Base-by-base conservation (phyloP, 2,888 invertebrate species). In the Orthonychiurus folsomi region DNA sequence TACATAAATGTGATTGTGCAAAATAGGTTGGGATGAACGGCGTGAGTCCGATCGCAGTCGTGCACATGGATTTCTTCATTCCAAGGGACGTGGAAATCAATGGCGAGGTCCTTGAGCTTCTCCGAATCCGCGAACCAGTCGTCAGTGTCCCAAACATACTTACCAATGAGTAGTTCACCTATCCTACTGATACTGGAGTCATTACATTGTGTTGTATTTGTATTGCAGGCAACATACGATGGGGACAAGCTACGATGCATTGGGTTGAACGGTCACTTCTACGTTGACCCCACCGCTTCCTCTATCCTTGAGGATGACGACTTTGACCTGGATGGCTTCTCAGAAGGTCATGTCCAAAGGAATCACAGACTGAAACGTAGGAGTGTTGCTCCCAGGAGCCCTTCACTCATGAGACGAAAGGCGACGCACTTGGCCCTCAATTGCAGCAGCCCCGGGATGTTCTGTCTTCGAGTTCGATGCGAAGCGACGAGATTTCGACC, bases 11-110 rank as follows among this genome's bases (percentile, higher is more conserved):
- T 56, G 24, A 18, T 56, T 59, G 21, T 21, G 5, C 9, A 12
- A 48, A 23, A 23, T 50, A 68, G 61, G 54, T 68, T 9, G 60
- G 53, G 3, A 23, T 68, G 5, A 47, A 63, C 2, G 68, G 68
- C 5, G 56, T 63, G n/a, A 60, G 65, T 18, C 62, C 63, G 2
- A 65, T 65, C 3, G 52, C 59, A 15, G 47, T 28, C n/a, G 47
- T 66, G 3, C 50, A 57, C 12, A 48, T 65, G 18, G 58, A 60
- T 5, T 60, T 66, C 25, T 52, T 56, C n/a, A 59, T 68, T 26
- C 68, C 68, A 18, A 48, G 48, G 1, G 48, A 23, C 0, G 18
- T 63, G 24, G 26, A 53, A 21, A 24, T 62, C 21, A n/a, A 60
- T 3, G 57, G 63, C 18, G 48, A 27, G n/a, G 21, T 24, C 12